Conservation (phyloP, 1,140 invertebrate species). For the Alviniconcha marisindica region DNA sequence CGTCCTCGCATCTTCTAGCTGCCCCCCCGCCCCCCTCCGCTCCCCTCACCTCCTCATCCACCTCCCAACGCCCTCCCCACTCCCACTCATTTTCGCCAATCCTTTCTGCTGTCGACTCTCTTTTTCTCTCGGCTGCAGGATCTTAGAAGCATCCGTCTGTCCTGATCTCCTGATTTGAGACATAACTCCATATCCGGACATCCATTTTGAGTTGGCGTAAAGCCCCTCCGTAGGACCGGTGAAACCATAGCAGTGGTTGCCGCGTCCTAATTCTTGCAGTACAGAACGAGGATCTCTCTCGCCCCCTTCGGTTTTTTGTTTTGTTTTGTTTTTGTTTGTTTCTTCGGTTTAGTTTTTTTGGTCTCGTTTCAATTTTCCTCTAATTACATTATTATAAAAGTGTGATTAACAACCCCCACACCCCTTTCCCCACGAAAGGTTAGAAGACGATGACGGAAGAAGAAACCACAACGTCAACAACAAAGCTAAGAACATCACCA, state of each 20-base stretch:
- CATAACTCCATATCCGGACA: conserved; percentile 22
- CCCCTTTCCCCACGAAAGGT: too few species aligned
- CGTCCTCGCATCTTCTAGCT: too few species aligned
- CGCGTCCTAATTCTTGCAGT: background rate
- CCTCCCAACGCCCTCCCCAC: background rate
- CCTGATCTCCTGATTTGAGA: background rate
- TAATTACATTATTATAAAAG: too few species aligned
- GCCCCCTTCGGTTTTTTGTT: background rate
- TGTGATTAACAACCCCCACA: too few species aligned
- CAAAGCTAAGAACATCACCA: too few species aligned
- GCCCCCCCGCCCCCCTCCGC: too few species aligned
- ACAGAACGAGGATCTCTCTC: too few species aligned
- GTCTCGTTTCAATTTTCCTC: background rate
- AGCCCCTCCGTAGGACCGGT: background rate
- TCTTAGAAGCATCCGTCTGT: background rate
- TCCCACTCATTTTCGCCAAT: background rate
- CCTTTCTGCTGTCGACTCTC: background rate
- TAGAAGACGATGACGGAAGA: too few species aligned
- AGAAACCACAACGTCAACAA: too few species aligned
- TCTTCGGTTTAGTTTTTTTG: background rate
- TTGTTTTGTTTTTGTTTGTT: background rate
- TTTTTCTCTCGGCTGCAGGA: background rate
- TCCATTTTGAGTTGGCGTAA: background rate
- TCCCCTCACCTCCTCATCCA: too few species aligned
- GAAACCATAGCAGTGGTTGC: background rate